Evolutionary conservation across 2,113 vertebrate species (phyloP).

Genomic region (Spizaetus ornatus): DNA sequence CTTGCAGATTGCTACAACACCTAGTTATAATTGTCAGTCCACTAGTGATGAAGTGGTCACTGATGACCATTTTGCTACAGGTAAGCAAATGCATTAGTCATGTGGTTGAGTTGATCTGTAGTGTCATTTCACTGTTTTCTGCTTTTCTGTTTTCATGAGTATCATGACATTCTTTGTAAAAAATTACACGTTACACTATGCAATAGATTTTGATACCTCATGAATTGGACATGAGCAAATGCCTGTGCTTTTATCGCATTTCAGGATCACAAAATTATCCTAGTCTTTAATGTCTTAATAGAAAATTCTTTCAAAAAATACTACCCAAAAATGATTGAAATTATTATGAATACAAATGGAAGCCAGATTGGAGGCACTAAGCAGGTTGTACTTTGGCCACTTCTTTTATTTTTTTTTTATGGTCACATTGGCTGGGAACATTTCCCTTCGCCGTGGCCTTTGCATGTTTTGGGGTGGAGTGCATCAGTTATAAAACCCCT

Average conservation of each 20-base stretch:
- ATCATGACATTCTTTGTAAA: background rate
- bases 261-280: background rate
- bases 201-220: background rate
- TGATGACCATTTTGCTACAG: conserved; percentile 18
- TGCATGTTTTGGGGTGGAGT: background rate
- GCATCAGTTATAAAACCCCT: background rate
- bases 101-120: background rate
- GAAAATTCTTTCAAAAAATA: background rate
- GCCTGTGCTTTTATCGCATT: background rate
- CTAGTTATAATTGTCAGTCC: background rate
- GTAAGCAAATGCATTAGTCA: background rate
- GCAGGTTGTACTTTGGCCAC: background rate
- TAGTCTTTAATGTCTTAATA: background rate
- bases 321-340: background rate
- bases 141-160: background rate
- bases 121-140: background rate
- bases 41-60: background rate
- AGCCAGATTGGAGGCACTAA: background rate
- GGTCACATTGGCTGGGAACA: background rate
- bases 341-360: background rate
- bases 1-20: background rate
- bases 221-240: background rate
- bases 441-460: background rate
- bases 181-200: background rate
- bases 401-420: background rate